Evolutionary conservation across 1,140 invertebrate genomes (phyloP).

Genomic region (Araneus ventricosus): DNA sequence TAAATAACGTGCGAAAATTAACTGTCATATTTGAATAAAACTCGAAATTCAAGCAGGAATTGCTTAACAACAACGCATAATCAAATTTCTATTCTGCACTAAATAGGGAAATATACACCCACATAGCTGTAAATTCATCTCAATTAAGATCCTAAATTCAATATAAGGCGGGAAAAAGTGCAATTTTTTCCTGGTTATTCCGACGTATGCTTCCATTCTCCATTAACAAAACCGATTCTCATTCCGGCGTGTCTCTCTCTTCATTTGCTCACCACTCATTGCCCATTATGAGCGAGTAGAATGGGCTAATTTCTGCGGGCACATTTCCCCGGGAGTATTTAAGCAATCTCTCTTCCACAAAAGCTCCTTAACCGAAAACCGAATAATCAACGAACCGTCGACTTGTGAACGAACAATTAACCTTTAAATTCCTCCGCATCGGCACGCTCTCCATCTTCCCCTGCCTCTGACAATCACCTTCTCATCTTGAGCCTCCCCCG

Average conservation of each 20-base stretch:
- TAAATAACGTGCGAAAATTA: no score
- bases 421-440: slow-evolving; percentile 64
- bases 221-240: neutral
- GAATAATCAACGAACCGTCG: slow-evolving; percentile 66
- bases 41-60: no score
- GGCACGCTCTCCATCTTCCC: slow-evolving; percentile 13
- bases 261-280: slow-evolving; percentile 10
- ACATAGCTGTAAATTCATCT: neutral
- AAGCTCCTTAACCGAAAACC: slow-evolving; percentile 33
- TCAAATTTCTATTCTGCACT: no score
- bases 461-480: slow-evolving; percentile 34
- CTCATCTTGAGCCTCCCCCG: slow-evolving; percentile 56
- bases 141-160: neutral
- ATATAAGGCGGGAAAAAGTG: neutral
- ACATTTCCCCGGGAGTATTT: slow-evolving; percentile 25
- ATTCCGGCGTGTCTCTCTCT: neutral
- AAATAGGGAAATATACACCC: neutral
- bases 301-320: slow-evolving; percentile 29
- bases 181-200: neutral
- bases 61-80: no score
- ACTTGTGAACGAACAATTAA: slow-evolving; percentile 73
- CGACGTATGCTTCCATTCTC: neutral
- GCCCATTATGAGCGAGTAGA: slow-evolving; percentile 24
- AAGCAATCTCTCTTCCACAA: slow-evolving; percentile 11
- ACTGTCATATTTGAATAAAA: no score